These are phyloP conservation scores for Ariopsis seemanni DNA, from an alignment of 2,113 vertebrate genomes.

Conservation along the genomic window DNA sequence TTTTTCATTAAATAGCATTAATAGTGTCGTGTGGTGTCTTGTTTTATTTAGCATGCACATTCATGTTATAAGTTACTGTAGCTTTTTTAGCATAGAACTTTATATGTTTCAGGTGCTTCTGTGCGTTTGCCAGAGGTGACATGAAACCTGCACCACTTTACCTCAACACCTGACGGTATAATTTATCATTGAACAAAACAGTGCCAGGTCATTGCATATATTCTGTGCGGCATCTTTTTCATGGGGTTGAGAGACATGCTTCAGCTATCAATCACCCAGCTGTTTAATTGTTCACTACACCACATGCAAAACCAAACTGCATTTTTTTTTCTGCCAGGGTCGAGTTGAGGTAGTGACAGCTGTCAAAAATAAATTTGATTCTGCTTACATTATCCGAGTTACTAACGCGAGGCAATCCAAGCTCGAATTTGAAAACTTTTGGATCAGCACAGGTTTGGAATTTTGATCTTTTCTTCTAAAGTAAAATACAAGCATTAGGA, in stretches of 20 bases:
- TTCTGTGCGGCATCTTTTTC: not conserved
- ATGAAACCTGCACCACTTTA: not conserved
- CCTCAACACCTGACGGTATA: not conserved
- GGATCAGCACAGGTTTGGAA: not conserved
- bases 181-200: not conserved
- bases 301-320: not conserved
- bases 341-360: not conserved
- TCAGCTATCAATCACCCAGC: not conserved
- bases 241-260: not conserved
- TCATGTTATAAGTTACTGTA: not conserved
- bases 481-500: not conserved
- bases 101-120: not conserved
- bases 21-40: not conserved
- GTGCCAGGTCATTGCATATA: not conserved
- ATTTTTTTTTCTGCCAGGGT: not conserved
- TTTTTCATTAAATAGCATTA: not conserved
- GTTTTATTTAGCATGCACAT: not conserved
- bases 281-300: not conserved
- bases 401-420: not conserved
- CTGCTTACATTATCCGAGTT: not conserved
- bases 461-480: not conserved
- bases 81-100: not conserved
- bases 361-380: not conserved
- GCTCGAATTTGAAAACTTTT: not conserved
- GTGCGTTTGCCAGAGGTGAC: not conserved